Conservation (phyloP, 1,140 invertebrate genomes). For the Phymastichus coffea region DNA sequence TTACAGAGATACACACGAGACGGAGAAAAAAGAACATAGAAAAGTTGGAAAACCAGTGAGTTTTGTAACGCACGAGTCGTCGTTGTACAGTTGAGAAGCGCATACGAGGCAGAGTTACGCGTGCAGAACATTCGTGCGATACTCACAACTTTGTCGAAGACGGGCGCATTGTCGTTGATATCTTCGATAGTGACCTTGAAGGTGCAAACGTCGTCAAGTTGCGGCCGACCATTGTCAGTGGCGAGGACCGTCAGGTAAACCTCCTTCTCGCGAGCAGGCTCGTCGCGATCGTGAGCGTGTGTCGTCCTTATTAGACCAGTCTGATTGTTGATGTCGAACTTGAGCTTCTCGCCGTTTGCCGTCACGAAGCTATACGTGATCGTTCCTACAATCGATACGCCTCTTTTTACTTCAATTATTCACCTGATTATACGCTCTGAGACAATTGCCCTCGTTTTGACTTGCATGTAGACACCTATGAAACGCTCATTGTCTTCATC, state of each 20-base stretch:
- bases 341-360: slow-evolving; percentile 69
- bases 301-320: slow-evolving; percentile 76
- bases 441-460: too few species aligned
- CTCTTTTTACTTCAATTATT: too few species aligned
- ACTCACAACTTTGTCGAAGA: slow-evolving; percentile 78
- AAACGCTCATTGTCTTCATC: too few species aligned
- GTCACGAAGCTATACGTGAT: slow-evolving; percentile 80
- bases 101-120: too few species aligned
- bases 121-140: neutral
- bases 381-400: slow-evolving; percentile 49
- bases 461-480: too few species aligned
- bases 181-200: slow-evolving; percentile 85
- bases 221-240: slow-evolving; percentile 81
- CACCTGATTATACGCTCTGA: too few species aligned
- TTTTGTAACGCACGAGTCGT: too few species aligned
- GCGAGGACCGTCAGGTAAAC: slow-evolving; percentile 78
- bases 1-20: neutral
- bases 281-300: slow-evolving; percentile 79
- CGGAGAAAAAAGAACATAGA: neutral
- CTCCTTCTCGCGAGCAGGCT: slow-evolving; percentile 82
- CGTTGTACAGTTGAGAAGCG: too few species aligned
- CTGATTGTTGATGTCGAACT: slow-evolving; percentile 74
- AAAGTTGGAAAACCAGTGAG: too few species aligned
- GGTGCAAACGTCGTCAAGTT: slow-evolving; percentile 82
- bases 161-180: slow-evolving; percentile 84